Conservation (phyloP, 35 echinoderm and acorn worm genomes). For the Lytechinus pictus region DNA sequence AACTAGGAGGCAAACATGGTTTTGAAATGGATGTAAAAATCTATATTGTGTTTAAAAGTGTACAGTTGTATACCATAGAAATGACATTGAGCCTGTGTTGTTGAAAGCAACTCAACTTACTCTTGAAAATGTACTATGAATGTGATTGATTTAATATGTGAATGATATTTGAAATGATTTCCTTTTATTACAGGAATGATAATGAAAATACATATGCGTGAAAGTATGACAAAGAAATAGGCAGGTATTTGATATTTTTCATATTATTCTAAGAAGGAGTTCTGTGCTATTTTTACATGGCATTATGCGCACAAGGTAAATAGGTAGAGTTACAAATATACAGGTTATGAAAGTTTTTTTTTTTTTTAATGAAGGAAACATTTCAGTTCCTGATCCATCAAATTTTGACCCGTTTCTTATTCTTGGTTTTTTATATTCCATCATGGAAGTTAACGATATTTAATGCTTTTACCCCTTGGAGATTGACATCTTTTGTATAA, state of each 20-base stretch:
- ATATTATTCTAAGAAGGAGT: not conserved
- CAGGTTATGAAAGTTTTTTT: not conserved
- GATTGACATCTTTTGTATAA: not conserved
- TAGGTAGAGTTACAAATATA: not conserved
- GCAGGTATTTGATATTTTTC: not conserved
- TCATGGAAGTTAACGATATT: not conserved
- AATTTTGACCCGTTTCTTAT: not conserved
- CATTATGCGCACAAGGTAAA: not conserved
- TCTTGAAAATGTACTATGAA: not conserved
- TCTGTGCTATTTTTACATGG: not conserved
- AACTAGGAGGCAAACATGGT: not conserved
- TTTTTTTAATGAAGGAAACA: not conserved
- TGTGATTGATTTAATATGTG: not conserved
- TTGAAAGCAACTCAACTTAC: not conserved
- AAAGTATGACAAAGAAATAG: not conserved
- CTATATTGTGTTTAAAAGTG: not conserved
- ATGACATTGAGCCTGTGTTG: not conserved
- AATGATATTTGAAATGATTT: not conserved
- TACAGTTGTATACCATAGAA: not conserved
- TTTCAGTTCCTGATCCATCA: not conserved
- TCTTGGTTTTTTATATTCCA: not conserved
- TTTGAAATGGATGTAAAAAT: not conserved
- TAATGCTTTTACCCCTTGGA: not conserved
- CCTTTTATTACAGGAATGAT: not conserved
- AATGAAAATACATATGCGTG: not conserved